Percentiles rank a stretch among this genome's conserved stretches.
Evolutionary conservation across 2,797 vertebrate species (phyloP).

Genomic region (Peromyscus eremicus): DNA sequence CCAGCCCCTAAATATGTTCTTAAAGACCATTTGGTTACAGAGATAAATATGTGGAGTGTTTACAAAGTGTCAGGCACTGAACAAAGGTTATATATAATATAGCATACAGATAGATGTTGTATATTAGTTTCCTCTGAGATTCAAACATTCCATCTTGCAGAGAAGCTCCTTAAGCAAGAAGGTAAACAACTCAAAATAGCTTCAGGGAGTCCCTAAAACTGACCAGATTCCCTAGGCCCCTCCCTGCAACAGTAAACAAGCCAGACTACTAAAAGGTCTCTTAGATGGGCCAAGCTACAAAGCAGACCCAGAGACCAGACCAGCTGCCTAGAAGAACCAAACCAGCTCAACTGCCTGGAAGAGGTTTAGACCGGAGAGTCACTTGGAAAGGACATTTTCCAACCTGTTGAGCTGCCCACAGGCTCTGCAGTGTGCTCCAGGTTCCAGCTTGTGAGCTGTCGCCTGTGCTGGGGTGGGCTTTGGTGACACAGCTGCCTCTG

Average conservation of each 20-base stretch:
- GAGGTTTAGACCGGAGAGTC: background rate
- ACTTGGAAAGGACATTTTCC: background rate
- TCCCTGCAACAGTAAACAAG: background rate
- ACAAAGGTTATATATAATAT: background rate
- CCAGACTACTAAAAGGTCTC: background rate
- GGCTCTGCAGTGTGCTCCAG: too few species aligned
- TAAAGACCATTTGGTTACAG: background rate
- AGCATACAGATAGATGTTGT: background rate
- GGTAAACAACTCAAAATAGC: background rate
- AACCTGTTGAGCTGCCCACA: too few species aligned
- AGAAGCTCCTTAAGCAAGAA: background rate
- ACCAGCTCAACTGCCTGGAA: background rate
- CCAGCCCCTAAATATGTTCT: background rate
- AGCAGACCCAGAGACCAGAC: background rate
- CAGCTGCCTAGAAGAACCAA: background rate
- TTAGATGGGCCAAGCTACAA: background rate
- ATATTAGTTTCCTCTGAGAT: background rate
- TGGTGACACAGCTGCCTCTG: background rate
- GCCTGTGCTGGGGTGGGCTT: background rate
- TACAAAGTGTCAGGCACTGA: background rate
- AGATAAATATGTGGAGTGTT: background rate
- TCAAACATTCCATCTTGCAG: background rate
- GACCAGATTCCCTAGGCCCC: background rate
- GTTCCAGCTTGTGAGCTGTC: background rate
- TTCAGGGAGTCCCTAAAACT: background rate